Evolutionary conservation across 2,888 invertebrate genomes (phyloP).

Genomic region (Drosophila sordidula): DNA sequence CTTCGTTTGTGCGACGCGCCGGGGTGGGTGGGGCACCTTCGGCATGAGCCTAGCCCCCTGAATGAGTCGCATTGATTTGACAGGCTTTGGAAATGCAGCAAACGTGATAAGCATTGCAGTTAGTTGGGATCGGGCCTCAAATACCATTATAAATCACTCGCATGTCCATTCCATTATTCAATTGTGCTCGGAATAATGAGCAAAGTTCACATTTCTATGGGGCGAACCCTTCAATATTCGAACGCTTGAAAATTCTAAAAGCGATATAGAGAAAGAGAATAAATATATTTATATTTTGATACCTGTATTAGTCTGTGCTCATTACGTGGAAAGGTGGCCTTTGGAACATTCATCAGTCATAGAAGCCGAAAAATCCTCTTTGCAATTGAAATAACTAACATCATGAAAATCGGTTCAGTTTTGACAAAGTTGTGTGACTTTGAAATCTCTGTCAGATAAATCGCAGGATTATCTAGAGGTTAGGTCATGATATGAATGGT

Average conservation of each 20-base stretch:
- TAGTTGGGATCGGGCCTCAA: conserved; percentile 6
- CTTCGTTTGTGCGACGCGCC: background rate
- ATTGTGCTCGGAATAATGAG: conserved; percentile 41
- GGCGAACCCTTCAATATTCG: background rate
- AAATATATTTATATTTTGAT: too few relatives aligned
- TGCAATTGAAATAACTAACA: too few relatives aligned
- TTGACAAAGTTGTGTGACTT: too few relatives aligned
- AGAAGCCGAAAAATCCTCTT: too few relatives aligned
- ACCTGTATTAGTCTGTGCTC: too few relatives aligned
- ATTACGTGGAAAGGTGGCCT: too few relatives aligned
- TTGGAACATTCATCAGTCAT: too few relatives aligned
- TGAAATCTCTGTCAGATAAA: too few relatives aligned
- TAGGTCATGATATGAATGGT: too few relatives aligned
- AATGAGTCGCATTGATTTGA: conserved; percentile 26
- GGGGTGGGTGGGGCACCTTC: conserved; percentile 1
- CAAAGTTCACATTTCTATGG: background rate
- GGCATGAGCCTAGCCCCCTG: conserved; percentile 28
- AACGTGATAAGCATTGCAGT: conserved; percentile 51
- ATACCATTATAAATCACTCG: conserved; percentile 31
- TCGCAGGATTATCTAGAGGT: too few relatives aligned
- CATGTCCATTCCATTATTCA: conserved; percentile 21
- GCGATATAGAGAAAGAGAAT: too few relatives aligned
- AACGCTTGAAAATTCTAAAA: background rate
- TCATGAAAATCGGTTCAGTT: too few relatives aligned
- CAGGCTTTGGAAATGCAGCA: conserved; percentile 5